Conservation (phyloP, 2,113 vertebrate species). For the Strigops habroptila region DNA sequence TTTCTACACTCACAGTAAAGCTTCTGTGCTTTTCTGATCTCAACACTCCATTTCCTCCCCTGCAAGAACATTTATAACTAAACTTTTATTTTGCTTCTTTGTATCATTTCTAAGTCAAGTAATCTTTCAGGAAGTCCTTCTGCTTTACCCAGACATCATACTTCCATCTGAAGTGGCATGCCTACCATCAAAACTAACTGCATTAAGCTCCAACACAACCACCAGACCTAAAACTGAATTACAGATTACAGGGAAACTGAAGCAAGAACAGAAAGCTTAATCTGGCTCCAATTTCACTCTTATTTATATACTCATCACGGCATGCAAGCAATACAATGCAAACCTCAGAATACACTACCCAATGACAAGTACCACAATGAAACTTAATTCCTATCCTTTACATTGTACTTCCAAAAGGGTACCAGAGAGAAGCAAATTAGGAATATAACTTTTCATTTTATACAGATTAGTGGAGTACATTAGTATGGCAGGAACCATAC, state of each 20-base stretch:
- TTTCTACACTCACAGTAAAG: background rate
- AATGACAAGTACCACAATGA: background rate
- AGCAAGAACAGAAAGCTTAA: background rate
- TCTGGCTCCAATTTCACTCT: background rate
- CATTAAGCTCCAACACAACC: background rate
- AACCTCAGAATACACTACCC: background rate
- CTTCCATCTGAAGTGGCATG: background rate
- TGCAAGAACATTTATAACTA: fast-evolving
- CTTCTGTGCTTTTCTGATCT: background rate
- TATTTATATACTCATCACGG: background rate
- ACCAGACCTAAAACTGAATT: background rate
- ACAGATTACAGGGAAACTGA: background rate
- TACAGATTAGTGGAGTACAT: background rate
- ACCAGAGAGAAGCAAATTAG: background rate
- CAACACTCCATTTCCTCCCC: background rate
- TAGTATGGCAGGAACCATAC: background rate
- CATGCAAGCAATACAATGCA: background rate
- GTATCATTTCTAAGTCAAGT: background rate
- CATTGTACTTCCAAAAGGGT: background rate
- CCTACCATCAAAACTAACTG: background rate
- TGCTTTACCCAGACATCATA: background rate
- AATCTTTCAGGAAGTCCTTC: background rate
- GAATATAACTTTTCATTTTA: background rate
- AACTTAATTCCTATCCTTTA: background rate
- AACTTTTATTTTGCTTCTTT: background rate